phyloP scores from a whole-genome alignment of 2,888 invertebrate species.

The Trilocha varians region DNA sequence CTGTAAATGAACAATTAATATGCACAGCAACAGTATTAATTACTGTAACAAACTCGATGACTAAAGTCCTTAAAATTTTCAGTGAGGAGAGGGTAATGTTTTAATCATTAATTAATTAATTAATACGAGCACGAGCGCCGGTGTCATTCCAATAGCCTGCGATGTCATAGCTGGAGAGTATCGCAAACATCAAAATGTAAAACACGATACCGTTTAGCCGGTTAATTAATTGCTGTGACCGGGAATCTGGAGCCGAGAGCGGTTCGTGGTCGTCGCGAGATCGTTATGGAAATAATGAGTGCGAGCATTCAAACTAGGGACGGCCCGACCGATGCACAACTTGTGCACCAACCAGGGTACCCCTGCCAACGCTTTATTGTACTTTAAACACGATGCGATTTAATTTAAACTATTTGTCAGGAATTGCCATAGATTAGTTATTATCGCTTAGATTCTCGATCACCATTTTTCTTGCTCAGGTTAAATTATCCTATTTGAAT shows the following conservation, averaged over 20 bases:
- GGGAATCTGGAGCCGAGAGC: constrained; percentile 40
- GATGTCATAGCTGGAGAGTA: constrained; percentile 67
- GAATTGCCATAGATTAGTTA: no score
- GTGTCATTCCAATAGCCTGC: constrained; percentile 51
- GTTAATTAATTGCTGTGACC: constrained; percentile 68
- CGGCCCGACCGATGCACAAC: constrained; percentile 40
- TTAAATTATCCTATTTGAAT: not conserved
- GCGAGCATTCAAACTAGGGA: constrained; percentile 32
- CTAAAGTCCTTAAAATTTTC: constrained; percentile 61
- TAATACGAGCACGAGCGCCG: constrained; percentile 52
- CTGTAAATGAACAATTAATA: constrained; percentile 59
- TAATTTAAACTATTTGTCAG: no score
- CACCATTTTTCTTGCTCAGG: constrained; percentile 5
- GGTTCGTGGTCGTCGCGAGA: constrained; percentile 45
- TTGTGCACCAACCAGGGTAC: constrained; percentile 35
- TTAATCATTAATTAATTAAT: constrained; percentile 67
- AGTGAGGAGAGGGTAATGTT: constrained; percentile 55
- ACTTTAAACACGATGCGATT: constrained; percentile 26
- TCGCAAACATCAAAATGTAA: constrained; percentile 68
- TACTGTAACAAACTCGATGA: constrained; percentile 53
- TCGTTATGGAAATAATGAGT: constrained; percentile 68
- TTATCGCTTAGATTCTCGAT: no score
- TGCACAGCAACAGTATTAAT: constrained; percentile 51
- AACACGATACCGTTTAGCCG: constrained; percentile 69
- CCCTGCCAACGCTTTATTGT: constrained; percentile 42